A percentile compares a stretch with the other conserved stretches of the same genome.
Conservation (phyloP, 1,140 invertebrate species). For the Heliconius eleuchia region DNA sequence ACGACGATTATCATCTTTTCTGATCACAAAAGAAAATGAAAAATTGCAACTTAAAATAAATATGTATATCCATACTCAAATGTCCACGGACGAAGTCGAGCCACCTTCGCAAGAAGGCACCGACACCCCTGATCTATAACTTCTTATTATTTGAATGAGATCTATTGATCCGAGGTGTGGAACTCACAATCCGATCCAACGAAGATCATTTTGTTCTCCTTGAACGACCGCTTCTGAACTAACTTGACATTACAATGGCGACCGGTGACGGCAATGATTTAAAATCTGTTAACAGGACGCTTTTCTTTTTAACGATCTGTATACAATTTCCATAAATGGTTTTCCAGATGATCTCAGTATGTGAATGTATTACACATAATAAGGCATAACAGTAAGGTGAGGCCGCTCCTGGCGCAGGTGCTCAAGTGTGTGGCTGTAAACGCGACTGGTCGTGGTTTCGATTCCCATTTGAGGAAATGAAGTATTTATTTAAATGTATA, state of each 20-base stretch:
- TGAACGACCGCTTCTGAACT: constrained; percentile 77
- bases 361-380: constrained; percentile 62
- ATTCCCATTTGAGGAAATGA: no score
- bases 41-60: constrained; percentile 68
- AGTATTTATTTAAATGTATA: no score
- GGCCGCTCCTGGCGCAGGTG: no score
- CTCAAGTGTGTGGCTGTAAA: no score
- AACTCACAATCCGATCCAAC: constrained; percentile 67
- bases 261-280: constrained; percentile 78
- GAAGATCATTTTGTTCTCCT: constrained; percentile 79
- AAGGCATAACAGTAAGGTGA: constrained; percentile 49
- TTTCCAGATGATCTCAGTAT: constrained; percentile 68
- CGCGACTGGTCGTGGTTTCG: no score
- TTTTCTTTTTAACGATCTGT: constrained; percentile 80
- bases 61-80: constrained; percentile 77
- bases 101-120: constrained; percentile 45
- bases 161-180: constrained; percentile 79
- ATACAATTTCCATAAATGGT: constrained; percentile 80
- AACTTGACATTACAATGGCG: constrained; percentile 79
- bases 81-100: constrained; percentile 42
- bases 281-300: constrained; percentile 81
- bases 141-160: constrained; percentile 80
- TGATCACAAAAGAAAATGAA: constrained; percentile 65
- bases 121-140: constrained; percentile 76
- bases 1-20: constrained; percentile 74